Conservation (phyloP, 64 coral and sea anemone species). For the Anthopleura sola region DNA sequence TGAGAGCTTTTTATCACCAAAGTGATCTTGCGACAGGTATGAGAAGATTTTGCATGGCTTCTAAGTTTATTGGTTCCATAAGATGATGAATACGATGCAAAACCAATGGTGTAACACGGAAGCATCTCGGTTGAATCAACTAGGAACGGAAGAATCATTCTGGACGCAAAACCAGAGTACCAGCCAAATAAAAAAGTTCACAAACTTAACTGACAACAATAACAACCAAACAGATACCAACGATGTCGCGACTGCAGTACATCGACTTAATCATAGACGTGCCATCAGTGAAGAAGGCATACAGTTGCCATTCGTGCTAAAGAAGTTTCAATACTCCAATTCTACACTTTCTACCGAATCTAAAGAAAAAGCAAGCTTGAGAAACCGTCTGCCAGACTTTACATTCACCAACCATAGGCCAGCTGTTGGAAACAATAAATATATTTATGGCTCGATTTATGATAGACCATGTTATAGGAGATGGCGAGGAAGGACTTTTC, state of each 20-base stretch:
- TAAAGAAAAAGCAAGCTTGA: neutral
- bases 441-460: neutral
- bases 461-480: neutral
- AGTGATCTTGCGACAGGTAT: neutral
- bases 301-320: neutral
- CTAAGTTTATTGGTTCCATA: neutral
- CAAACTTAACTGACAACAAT: neutral
- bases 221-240: neutral
- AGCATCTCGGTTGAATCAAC: neutral
- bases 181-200: neutral
- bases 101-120: neutral
- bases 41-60: neutral
- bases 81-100: neutral
- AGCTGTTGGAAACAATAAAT: neutral
- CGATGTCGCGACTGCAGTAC: neutral
- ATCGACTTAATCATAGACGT: neutral
- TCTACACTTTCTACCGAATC: neutral
- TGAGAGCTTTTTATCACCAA: neutral
- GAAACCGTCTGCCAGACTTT: conserved; percentile 13
- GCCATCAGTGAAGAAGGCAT: neutral
- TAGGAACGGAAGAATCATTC: neutral
- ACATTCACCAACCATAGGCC: neutral
- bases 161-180: neutral
- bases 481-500: neutral
- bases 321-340: neutral